phyloP scores from a whole-genome alignment of 2,113 vertebrate species.

The Alces alces region DNA sequence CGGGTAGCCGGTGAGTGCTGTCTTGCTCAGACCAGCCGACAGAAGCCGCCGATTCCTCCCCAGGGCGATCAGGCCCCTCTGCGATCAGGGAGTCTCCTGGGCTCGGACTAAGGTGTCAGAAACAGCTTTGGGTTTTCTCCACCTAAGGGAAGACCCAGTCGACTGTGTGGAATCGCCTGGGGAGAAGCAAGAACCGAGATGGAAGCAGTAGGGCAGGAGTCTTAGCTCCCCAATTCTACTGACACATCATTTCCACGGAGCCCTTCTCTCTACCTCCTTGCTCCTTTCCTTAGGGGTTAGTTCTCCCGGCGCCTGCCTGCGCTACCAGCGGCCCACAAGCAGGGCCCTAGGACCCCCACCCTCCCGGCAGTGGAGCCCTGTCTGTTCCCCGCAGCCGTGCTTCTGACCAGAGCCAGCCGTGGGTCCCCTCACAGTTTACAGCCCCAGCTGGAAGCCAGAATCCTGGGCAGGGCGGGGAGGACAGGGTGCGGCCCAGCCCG shows the following conservation, averaged over 20 bases:
- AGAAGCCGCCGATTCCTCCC: accelerated
- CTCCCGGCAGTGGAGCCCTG: neutral
- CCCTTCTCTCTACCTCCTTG: neutral
- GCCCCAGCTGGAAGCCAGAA: neutral
- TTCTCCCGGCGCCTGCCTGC: neutral
- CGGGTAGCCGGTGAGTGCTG: neutral
- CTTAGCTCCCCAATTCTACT: accelerated
- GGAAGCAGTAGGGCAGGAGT: neutral
- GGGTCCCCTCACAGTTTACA: neutral
- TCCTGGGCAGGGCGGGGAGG: neutral
- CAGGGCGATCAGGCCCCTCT: accelerated
- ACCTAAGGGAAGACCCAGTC: neutral
- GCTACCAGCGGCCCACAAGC: neutral
- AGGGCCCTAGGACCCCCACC: neutral
- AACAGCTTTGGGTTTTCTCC: neutral
- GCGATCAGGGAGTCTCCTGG: neutral
- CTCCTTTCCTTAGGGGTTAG: neutral
- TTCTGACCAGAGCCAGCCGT: neutral
- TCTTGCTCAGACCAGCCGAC: accelerated
- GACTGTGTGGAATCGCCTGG: neutral
- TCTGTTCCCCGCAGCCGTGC: accelerated
- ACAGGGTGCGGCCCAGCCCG: accelerated
- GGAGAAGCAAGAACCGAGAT: neutral
- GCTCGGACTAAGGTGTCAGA: neutral
- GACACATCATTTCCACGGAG: neutral